Evolutionary conservation across 2,888 invertebrate genomes (phyloP), one percentile per base, ranked within the genome.

Genomic region (Cheilosia pagana): DNA sequence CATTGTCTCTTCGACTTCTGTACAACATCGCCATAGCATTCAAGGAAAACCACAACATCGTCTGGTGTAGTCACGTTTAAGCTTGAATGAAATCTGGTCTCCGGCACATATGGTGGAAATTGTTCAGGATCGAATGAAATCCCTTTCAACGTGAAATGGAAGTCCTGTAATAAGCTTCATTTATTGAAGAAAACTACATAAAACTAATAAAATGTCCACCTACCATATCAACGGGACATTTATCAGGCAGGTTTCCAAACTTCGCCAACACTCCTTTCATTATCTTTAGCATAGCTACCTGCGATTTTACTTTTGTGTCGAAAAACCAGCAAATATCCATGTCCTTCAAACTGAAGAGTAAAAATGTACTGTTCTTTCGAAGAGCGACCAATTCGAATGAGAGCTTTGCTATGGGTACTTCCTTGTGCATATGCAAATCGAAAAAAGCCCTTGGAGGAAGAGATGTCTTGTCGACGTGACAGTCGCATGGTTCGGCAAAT

Each of bases 21-120:
- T 2, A 25, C 28, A 52, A 52, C 14, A 5, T 28, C 2, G 10
- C 52, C 52, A 23, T 10, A 52, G 1, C 0, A 0, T 14, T 52
- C 1, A 12, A 23, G 14, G n/a, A 14, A 1, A 0, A 25, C 3
- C 10, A 52, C 3, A 23, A 14, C 14, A 8, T 52, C 14, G 1
- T 25, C 14, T 5, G 1, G 10, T 25, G 3, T 23, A 5, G 23
- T 28, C 8, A 28, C 1, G 6, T 52, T 25, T 6, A 25, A 14
- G 1, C 14, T 4, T 14, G 14, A 12, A 41, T 21, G 6, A 52
- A 52, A 52, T 25, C 14, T 14, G 25, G 8, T 23, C 41, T 60
- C 60, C 4, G 41, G 41, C 4, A 60, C 10, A 25, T 21, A 60
- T n/a, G 41, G 31, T 12, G 60, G 60, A 2, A 60, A n/a, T 16